Evolutionary conservation across 2,113 vertebrate species (phyloP), one percentile per base, ranked within the genome.

Genomic region (Sebastes fasciatus): DNA sequence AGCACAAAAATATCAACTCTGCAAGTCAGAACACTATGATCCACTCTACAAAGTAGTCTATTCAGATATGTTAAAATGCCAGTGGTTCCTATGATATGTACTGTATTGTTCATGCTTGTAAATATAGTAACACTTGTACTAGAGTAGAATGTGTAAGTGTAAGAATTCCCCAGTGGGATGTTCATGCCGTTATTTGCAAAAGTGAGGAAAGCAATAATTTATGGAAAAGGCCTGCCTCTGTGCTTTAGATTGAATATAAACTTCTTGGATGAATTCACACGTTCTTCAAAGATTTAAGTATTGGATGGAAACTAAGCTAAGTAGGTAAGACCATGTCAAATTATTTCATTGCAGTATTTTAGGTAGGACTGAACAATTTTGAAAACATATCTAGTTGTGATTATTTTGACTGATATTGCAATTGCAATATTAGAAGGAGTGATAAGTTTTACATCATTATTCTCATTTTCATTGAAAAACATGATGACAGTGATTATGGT

Each of bases 1-100:
- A 76, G 65, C 82, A 86, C 83, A 71, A 86, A 89, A 89, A 86
- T 72, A 89, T 81, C 71, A 74, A 55, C 55, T 72, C 83, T 85
- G 49, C 43, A 0, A 76, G 62, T 76, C 63, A 68, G 70, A 73
- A 12, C 77, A 60, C 57, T 69, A 14, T 42, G 65, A 73, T 72
- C 45, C 60, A n/a, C 65, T 64, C n/a, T n/a, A 70, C 49, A 80
- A 85, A 87, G 55, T 58, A 42, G 62, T 58, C 21, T 67, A 73
- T 85, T 79, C 72, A 79, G 54, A 73, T 21, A 14, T 26, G 34
- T n/a, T 61, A n/a, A n/a, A 63, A 70, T 42, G 63, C n/a, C 68
- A 76, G 26, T 51, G 11, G 46, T 71, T 54, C 21, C 13, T 68
- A 69, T 4, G 0, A n/a, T 73, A 46, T 75, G 49, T 79, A 17